phyloP scores from a whole-genome alignment of 2,797 vertebrate species.

The Brachyalestes nurse region DNA sequence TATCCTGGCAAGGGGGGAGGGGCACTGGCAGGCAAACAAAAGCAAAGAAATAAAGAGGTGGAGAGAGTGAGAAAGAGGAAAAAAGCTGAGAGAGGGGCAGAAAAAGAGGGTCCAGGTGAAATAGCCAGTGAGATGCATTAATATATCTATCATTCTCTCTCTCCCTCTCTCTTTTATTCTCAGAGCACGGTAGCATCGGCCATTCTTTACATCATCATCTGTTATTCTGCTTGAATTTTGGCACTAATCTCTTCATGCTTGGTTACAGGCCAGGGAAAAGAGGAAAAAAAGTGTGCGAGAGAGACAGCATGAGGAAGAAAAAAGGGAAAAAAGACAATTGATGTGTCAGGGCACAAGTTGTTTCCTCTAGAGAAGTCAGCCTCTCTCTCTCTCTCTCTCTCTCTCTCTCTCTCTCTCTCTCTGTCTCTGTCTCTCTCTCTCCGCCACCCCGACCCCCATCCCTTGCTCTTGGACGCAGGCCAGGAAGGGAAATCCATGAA shows the following conservation, averaged over 20 bases:
- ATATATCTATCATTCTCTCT: background rate
- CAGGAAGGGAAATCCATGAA: slow-evolving; percentile 93
- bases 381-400: slow-evolving; percentile 32
- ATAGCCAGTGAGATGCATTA: slow-evolving; percentile 14
- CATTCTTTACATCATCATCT: slow-evolving; percentile 81
- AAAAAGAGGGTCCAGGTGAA: slow-evolving; percentile 16
- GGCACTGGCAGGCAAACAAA: slow-evolving; percentile 35
- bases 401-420: slow-evolving; percentile 30
- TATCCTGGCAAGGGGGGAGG: slow-evolving; percentile 24
- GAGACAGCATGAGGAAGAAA: background rate
- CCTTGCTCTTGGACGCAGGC: slow-evolving; percentile 81
- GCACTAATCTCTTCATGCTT: slow-evolving; percentile 81
- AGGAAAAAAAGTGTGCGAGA: background rate
- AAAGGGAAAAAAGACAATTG: slow-evolving; percentile 59
- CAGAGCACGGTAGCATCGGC: slow-evolving; percentile 35
- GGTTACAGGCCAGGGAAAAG: slow-evolving; percentile 78
- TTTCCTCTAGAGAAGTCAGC: slow-evolving; percentile 78
- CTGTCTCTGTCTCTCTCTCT: slow-evolving; percentile 30
- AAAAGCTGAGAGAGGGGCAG: slow-evolving; percentile 10
- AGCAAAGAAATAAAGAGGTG: slow-evolving; percentile 25
- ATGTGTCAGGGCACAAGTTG: slow-evolving; percentile 84
- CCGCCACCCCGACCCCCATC: slow-evolving; percentile 57
- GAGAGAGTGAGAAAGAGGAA: slow-evolving; percentile 16
- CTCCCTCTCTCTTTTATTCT: slow-evolving; percentile 5
- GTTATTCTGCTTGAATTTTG: slow-evolving; percentile 86